Conservation (phyloP, 2,888 invertebrate species). For the Limenitis camilla region DNA sequence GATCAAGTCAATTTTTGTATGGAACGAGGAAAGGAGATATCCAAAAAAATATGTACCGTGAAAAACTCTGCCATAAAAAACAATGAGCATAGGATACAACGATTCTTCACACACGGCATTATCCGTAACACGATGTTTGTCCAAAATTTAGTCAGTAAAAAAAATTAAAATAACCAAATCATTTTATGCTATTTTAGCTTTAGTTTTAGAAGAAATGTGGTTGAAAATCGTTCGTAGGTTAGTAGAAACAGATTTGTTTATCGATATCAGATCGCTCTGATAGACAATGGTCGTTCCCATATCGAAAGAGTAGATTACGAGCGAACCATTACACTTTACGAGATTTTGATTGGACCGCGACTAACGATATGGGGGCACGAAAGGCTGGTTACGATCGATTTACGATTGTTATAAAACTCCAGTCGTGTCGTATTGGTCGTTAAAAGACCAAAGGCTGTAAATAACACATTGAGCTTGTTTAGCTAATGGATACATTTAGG, state of each 20-base stretch:
- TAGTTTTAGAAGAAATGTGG: neutral
- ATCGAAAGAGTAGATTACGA: conserved; percentile 58
- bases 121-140: conserved; percentile 59
- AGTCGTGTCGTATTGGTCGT: conserved; percentile 43
- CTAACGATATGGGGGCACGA: conserved; percentile 64
- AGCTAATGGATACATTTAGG: conserved; percentile 23
- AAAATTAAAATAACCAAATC: conserved; percentile 7
- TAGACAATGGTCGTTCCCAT: conserved; percentile 56
- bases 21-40: conserved; percentile 4
- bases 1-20: neutral
- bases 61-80: conserved; percentile 18
- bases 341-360: conserved; percentile 62
- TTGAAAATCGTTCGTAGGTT: neutral
- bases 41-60: conserved; percentile 16
- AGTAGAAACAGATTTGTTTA: conserved; percentile 25
- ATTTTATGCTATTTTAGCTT: neutral
- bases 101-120: conserved; percentile 52
- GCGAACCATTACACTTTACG: conserved; percentile 63
- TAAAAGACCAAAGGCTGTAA: conserved; percentile 47
- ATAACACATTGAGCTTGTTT: conserved; percentile 33
- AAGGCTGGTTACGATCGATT: conserved; percentile 47
- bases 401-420: conserved; percentile 58
- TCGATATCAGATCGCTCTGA: conserved; percentile 43
- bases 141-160: conserved; percentile 40
- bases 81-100: conserved; percentile 23